Evolutionary conservation across 2,888 invertebrate genomes (phyloP).

Genomic region (Andrena dorsata): DNA sequence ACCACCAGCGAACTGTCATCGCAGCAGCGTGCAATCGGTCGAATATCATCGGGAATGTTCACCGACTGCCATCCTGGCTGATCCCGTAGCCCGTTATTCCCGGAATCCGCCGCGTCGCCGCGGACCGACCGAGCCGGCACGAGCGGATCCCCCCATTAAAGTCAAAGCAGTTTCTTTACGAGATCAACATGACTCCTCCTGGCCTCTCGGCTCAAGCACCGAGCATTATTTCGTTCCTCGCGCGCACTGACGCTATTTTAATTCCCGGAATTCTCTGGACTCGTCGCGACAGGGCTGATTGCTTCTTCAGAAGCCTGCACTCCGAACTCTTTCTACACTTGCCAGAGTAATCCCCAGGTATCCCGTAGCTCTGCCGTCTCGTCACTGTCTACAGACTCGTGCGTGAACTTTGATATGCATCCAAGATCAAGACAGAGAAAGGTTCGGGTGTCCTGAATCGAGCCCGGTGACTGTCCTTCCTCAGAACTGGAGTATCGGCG

Average conservation of each 20-base stretch:
- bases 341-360: too few species aligned
- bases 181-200: constrained; percentile 57
- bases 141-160: constrained; percentile 67
- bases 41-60: constrained; percentile 36
- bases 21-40: constrained; percentile 6
- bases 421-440: too few species aligned
- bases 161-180: constrained; percentile 52
- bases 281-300: neutral
- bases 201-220: constrained; percentile 16
- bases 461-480: too few species aligned
- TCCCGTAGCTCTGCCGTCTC: too few species aligned
- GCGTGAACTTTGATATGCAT: too few species aligned
- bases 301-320: neutral
- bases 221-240: neutral
- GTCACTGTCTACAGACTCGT: too few species aligned
- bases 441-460: too few species aligned
- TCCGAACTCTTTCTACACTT: too few species aligned
- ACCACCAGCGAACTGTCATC: constrained; percentile 36
- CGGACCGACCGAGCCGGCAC: constrained; percentile 66
- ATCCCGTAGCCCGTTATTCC: constrained; percentile 64
- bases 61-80: constrained; percentile 34
- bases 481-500: too few species aligned
- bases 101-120: constrained; percentile 69
- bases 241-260: neutral
- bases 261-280: neutral